Evolutionary conservation across 1,140 invertebrate species (phyloP).

Genomic region (Hylaeus anthracinus): DNA sequence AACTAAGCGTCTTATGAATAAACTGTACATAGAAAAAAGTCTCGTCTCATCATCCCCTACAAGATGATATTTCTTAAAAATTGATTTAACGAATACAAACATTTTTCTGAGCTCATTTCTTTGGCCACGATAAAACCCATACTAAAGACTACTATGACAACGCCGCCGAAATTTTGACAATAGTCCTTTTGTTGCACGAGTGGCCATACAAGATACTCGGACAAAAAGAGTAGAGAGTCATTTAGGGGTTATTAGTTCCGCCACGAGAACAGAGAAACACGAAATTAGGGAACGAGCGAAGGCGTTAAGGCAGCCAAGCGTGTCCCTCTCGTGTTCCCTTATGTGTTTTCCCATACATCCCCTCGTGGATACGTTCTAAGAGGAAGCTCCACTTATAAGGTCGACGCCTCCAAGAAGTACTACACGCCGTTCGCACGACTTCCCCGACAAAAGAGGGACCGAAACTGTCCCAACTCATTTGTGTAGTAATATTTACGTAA

Average conservation of each 20-base stretch:
- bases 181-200: not conserved
- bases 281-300: slow-evolving; percentile 46
- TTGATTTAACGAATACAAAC: no score
- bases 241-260: slow-evolving; percentile 72
- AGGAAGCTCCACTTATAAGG: slow-evolving; percentile 36
- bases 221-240: slow-evolving; percentile 58
- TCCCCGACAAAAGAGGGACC: not conserved
- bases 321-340: slow-evolving; percentile 49
- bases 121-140: no score
- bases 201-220: not conserved
- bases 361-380: slow-evolving; percentile 16
- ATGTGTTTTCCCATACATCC: slow-evolving; percentile 49
- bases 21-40: no score
- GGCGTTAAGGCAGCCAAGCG: slow-evolving; percentile 55
- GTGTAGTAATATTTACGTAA: slow-evolving; percentile 21
- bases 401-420: slow-evolving; percentile 41
- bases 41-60: no score
- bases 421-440: slow-evolving; percentile 44
- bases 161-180: not conserved
- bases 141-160: not conserved
- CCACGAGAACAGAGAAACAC: slow-evolving; percentile 51
- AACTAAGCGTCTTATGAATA: no score
- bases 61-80: no score
- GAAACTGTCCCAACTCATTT: not conserved
- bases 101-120: no score